Evolutionary conservation across 2,888 invertebrate species (phyloP), one percentile per base, ranked within the genome.

Genomic region (Girardia tigrina): DNA sequence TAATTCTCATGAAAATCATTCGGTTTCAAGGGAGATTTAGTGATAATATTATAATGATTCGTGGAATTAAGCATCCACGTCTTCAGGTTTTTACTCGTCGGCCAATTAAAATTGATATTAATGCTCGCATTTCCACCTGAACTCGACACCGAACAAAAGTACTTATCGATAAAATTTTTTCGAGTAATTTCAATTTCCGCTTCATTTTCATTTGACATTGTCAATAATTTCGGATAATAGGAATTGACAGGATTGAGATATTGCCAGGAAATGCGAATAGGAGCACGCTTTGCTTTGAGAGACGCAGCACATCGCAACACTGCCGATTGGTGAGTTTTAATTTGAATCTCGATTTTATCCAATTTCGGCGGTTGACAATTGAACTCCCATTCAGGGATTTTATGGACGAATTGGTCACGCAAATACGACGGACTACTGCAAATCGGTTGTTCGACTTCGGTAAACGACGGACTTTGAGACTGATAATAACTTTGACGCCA

Each of bases 121-220:
- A 56, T 23, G 23, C 8, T 56, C n/a, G n/a, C 56, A 56, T 56
- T 56, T 12, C 56, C 56, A n/a, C 20, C 56, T 56, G 56, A 4
- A 56, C 56, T 56, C 6, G 20, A 20, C 4, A 56, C 56, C 4
- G 56, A 56, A 56, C 56, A 56, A 2, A 16, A 56, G 23, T 56
- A 56, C n/a, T 56, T 56, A n/a, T 56, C 56, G n/a, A 56, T 56
- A 56, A 12, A 56, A 8, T 56, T n/a, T n/a, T 56, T 56, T 56
- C 23, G 56, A 23, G 56, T 56, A 12, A 56, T 56, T 56, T 56
- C 56, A 8, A 56, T 56, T 56, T 4, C n/a, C n/a, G 56, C 56
- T 16, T 56, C 56, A n/a, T 56, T 56, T 6, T 4, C 2, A 20
- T 56, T 56, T n/a, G n/a, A 56, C 6, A 4, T 56, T n/a, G 56